A percentile compares a stretch with the other conserved stretches of the same genome.
Evolutionary conservation across 37 sponge, comb jelly and placozoan species (phyloP).

Genomic region (Theonella swinhoei): DNA sequence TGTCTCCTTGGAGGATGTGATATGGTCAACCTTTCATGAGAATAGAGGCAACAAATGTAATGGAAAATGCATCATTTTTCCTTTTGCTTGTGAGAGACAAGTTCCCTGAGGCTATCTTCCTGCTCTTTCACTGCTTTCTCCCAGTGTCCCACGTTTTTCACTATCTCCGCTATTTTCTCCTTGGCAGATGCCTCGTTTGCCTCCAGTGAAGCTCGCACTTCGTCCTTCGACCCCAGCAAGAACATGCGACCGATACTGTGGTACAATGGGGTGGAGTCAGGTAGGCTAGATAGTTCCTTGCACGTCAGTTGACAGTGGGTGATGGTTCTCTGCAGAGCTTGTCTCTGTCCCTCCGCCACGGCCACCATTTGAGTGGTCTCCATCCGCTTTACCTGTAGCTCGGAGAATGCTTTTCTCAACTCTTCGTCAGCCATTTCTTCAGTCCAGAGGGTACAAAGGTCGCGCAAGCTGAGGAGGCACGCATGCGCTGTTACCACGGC

Average conservation of each 20-base stretch:
- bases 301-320: neutral
- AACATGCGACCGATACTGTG: neutral
- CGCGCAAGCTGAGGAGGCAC: no score
- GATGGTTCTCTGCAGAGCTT: neutral
- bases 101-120: neutral
- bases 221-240: neutral
- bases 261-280: neutral
- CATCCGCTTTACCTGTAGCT: neutral
- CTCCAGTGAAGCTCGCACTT: neutral
- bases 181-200: neutral
- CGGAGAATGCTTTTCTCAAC: neutral
- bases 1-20: no score
- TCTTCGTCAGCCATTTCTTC: neutral
- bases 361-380: neutral
- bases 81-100: neutral
- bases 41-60: no score
- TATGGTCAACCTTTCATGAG: no score
- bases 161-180: neutral
- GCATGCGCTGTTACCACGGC: no score
- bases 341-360: neutral
- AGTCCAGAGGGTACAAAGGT: no score
- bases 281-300: neutral
- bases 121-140: neutral
- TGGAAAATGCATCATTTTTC: no score
- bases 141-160: neutral